phyloP scores from a whole-genome alignment of 2,113 vertebrate species.

The Mola mola region DNA sequence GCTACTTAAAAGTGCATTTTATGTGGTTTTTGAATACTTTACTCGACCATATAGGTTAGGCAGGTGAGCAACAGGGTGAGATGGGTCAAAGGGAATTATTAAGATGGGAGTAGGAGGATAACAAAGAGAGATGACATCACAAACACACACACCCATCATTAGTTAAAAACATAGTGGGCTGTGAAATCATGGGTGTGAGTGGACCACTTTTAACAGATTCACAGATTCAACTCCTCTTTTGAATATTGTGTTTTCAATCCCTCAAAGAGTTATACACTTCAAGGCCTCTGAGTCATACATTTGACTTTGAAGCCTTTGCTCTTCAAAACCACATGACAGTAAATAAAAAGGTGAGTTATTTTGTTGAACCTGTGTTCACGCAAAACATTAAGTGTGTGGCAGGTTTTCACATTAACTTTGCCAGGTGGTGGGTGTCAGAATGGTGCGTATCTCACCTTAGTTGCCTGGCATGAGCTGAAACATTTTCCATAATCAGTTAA shows the following conservation, averaged over 20 bases:
- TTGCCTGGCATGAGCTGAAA: too few relatives aligned
- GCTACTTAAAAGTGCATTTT: too few relatives aligned
- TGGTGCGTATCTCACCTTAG: background rate
- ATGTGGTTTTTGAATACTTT: background rate
- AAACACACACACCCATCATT: constrained; percentile 15
- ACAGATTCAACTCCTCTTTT: constrained; percentile 1
- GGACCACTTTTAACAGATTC: constrained; percentile 2
- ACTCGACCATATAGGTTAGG: constrained; percentile 1
- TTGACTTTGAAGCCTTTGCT: constrained; percentile 22
- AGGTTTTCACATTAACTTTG: background rate
- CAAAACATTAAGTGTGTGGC: background rate
- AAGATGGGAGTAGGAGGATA: constrained; percentile 40
- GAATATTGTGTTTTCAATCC: constrained; percentile 14
- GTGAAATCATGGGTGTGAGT: constrained; percentile 40
- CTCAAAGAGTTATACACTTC: constrained; percentile 21
- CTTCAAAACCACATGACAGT: constrained; percentile 13
- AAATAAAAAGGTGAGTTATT: background rate
- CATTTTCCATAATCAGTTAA: too few relatives aligned
- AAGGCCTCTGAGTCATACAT: constrained; percentile 46
- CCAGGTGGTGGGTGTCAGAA: background rate
- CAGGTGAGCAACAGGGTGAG: background rate
- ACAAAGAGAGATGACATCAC: background rate
- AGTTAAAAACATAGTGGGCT: constrained; percentile 23
- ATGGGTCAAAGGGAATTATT: constrained; percentile 28
- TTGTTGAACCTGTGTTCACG: background rate